These are phyloP conservation scores for Cordylochernes scorpioides DNA, from an alignment of 2,888 invertebrate species.

Conservation along the genomic window DNA sequence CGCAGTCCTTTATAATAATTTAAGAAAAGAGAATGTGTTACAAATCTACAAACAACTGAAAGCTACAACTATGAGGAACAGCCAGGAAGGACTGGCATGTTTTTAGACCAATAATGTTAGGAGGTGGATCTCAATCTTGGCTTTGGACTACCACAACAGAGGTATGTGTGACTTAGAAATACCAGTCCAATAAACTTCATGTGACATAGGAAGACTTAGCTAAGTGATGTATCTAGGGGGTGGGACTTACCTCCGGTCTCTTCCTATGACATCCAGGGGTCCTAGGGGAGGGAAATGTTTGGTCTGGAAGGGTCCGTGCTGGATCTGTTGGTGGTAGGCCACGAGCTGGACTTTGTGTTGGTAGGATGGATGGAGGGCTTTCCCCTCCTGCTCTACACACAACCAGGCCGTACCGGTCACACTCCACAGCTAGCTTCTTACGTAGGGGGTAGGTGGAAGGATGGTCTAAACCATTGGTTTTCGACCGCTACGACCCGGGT, in stretches of 20 bases:
- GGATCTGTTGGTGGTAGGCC: conserved; percentile 70
- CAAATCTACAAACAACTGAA: too few species aligned
- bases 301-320: conserved; percentile 48
- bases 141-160: too few species aligned
- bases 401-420: conserved; percentile 35
- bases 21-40: too few species aligned
- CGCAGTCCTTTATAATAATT: too few species aligned
- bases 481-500: too few species aligned
- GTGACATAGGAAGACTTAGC: conserved; percentile 1
- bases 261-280: conserved; percentile 77
- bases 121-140: neutral
- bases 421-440: conserved; percentile 84
- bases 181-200: neutral
- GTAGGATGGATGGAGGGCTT: conserved; percentile 76
- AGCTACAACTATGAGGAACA: too few species aligned
- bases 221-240: conserved; percentile 1
- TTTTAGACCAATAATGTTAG: conserved; percentile 3
- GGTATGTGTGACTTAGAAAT: too few species aligned
- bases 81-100: too few species aligned
- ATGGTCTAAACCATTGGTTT: too few species aligned
- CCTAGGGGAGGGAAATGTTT: conserved; percentile 51
- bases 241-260: conserved; percentile 46
- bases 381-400: conserved; percentile 76
- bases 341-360: conserved; percentile 71
- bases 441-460: too few species aligned